Evolutionary conservation across 2,113 vertebrate species (phyloP), one percentile per base, ranked within the genome.

Genomic region (Sminthopsis crassicaudata): DNA sequence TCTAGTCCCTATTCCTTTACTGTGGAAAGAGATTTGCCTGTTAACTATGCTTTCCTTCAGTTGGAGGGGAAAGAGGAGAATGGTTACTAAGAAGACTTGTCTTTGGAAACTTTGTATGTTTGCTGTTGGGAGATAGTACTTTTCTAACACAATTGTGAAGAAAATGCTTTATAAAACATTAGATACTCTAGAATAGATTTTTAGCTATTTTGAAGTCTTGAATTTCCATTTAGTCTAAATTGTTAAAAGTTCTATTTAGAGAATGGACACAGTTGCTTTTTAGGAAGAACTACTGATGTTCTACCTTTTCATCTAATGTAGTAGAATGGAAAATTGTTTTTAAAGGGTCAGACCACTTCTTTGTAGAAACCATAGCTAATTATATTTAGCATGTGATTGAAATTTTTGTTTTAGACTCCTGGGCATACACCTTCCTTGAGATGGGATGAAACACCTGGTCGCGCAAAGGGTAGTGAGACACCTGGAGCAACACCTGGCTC

Each of bases 361-460:
- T 92, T 89, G 53, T 46, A 94, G 22, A 90, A 89, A 42, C 6
- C 50, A 3, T 53, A 91, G 46, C 92, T 96, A 50, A 60, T 93
- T 94, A 50, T 93, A 16, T 89, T 91, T 36, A 30, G 5, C 94
- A 0, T 54, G 2, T 89, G 50, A 2, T 0, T 97, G 2, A 10
- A 54, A 25, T 23, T 91, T 90, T 95, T 96, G 0, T 88, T 90
- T 6, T 24, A 99, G 99, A 99, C 99, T 7, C 99, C 99, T 30
- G 99, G 99, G 2, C 99, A 99, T 98, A 99, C 99, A 0, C 99
- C 99, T 30, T 99, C 99, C 92, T 99, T 99, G 98, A 99, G 99
- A 88, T 99, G 99, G 99, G 99, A 99, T 94, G 99, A 99, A 98
- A 99, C 99, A 16, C 99, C 99, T 12, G 99, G 99, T 46, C 99